Conservation (phyloP, 2,888 invertebrate species). For the Pantelozetes paolii region DNA sequence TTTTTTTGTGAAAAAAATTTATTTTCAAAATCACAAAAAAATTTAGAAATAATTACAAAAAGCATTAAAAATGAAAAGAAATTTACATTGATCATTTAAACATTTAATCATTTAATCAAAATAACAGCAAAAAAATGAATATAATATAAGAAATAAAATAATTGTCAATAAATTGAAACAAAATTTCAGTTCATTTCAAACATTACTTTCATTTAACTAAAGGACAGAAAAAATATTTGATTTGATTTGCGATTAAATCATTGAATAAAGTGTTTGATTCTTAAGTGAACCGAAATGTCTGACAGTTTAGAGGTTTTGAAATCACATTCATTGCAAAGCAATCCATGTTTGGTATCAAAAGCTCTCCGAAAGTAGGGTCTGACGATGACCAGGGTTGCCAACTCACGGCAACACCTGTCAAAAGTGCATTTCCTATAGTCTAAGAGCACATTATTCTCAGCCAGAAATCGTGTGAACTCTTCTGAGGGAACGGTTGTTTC, state of each 20-base stretch:
- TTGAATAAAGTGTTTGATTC: not conserved
- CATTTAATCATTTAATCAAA: too few species aligned
- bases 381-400: not conserved
- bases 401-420: not conserved
- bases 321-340: not conserved
- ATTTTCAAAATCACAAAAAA: too few species aligned
- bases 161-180: not conserved
- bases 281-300: not conserved
- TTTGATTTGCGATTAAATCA: not conserved
- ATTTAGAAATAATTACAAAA: too few species aligned
- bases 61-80: not conserved
- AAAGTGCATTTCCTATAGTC: not conserved
- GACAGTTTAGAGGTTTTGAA: not conserved
- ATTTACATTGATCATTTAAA: not conserved
- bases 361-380: not conserved
- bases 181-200: not conserved
- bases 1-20: too few species aligned
- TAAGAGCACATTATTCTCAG: not conserved
- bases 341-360: not conserved
- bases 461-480: not conserved
- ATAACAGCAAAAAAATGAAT: too few species aligned
- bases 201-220: not conserved
- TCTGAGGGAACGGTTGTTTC: not conserved
- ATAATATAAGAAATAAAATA: not conserved
- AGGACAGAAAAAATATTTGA: too few species aligned